phyloP scores from a whole-genome alignment of 2,113 vertebrate species.

The Rutilus rutilus region DNA sequence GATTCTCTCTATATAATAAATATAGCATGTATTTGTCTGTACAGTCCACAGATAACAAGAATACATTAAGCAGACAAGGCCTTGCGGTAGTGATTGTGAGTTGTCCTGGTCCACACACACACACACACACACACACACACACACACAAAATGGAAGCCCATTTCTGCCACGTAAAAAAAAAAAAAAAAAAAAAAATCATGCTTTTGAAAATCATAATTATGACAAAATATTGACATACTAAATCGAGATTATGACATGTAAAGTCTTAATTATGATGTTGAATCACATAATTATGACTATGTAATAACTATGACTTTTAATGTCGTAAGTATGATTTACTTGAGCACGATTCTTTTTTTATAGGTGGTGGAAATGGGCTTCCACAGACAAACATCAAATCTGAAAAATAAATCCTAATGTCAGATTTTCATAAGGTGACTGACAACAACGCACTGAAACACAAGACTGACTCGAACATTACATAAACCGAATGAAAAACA shows the following conservation, averaged over 20 bases:
- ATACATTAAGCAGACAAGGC: conserved; percentile 67
- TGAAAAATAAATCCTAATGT: background rate
- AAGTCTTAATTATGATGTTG: too few relatives aligned
- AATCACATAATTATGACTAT: too few relatives aligned
- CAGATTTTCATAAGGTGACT: background rate
- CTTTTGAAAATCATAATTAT: too few relatives aligned
- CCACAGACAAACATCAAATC: background rate
- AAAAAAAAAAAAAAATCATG: too few relatives aligned
- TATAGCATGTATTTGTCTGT: conserved; percentile 64
- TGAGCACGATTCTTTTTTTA: too few relatives aligned
- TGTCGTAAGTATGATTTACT: too few relatives aligned
- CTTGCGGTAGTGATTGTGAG: conserved; percentile 13
- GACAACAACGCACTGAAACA: conserved; percentile 16
- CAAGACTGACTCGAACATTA: conserved; percentile 22
- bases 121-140: background rate
- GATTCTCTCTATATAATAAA: conserved; percentile 62
- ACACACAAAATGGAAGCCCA: background rate
- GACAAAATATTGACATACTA: too few relatives aligned
- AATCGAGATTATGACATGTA: too few relatives aligned
- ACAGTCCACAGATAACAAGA: conserved; percentile 66
- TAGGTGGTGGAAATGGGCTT: too few relatives aligned
- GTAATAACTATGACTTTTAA: too few relatives aligned
- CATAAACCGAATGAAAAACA: background rate
- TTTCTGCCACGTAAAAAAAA: too few relatives aligned
- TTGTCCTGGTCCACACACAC: background rate